Evolutionary conservation across 1,140 invertebrate species (phyloP).

Genomic region (Drosophila repletoides): DNA sequence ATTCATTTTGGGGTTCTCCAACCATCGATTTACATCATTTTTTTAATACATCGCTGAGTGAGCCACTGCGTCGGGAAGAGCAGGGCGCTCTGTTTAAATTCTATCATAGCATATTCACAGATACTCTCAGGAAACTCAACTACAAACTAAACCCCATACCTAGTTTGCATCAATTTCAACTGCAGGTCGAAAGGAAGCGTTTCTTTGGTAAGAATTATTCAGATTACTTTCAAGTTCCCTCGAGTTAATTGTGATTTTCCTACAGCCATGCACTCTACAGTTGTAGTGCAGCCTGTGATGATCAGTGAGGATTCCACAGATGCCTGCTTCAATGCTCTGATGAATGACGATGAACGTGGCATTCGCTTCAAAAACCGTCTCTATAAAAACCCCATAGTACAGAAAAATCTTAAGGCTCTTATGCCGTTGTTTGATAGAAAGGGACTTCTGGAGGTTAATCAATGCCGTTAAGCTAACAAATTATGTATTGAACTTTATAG

Average conservation of each 20-base stretch:
- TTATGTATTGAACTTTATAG: no score
- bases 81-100: constrained; percentile 65
- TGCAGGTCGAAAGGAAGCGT: constrained; percentile 61
- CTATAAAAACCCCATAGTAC: constrained; percentile 61
- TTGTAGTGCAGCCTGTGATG: constrained; percentile 72
- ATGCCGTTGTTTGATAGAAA: constrained; percentile 71
- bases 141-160: constrained; percentile 63
- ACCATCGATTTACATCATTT: constrained; percentile 77
- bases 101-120: constrained; percentile 63
- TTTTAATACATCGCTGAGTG: constrained; percentile 71
- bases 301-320: constrained; percentile 66
- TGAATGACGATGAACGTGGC: constrained; percentile 71
- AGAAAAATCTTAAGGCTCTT: constrained; percentile 54
- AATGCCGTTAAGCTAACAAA: constrained; percentile 31
- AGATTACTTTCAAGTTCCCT: neutral
- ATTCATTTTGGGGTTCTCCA: constrained; percentile 76
- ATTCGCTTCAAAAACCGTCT: constrained; percentile 63
- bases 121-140: constrained; percentile 52
- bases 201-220: constrained; percentile 60
- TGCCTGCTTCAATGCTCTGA: constrained; percentile 73
- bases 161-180: constrained; percentile 58
- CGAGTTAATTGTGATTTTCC: neutral
- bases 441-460: constrained; percentile 69
- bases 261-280: constrained; percentile 63
- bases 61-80: constrained; percentile 52